Evolutionary conservation across 2,113 vertebrate genomes (phyloP).

Genomic region (Nycticorax nycticorax): DNA sequence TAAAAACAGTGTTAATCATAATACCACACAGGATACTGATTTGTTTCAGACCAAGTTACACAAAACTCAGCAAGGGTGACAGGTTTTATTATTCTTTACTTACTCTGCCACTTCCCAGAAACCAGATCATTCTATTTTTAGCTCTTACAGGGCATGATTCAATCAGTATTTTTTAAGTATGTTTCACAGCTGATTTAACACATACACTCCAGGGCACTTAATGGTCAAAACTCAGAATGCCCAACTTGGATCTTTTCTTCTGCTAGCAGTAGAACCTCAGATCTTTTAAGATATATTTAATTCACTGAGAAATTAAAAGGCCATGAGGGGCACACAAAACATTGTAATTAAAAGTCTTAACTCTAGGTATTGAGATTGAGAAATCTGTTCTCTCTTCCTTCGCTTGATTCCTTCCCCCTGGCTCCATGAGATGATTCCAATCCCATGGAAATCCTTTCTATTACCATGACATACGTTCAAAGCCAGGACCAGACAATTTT

Average conservation of each 20-base stretch:
- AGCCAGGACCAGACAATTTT: neutral
- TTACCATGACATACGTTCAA: neutral
- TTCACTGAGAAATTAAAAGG: neutral
- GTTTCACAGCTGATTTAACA: conserved; percentile 15
- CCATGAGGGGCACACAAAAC: neutral
- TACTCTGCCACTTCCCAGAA: conserved; percentile 47
- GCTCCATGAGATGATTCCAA: neutral
- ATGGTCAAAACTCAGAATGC: neutral
- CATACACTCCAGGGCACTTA: neutral
- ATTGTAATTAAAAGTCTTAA: neutral
- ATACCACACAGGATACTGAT: neutral
- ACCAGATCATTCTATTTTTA: conserved; percentile 5
- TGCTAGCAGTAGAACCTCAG: neutral
- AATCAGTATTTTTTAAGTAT: neutral
- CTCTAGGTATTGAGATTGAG: neutral
- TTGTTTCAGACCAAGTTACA: neutral
- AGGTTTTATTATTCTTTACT: conserved; percentile 34
- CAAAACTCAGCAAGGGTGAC: neutral
- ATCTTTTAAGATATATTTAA: neutral
- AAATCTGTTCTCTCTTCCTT: neutral
- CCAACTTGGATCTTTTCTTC: neutral
- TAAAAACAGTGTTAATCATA: neutral
- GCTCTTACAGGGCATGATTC: neutral
- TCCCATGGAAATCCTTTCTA: neutral
- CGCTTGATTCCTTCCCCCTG: neutral